Evolutionary conservation across 2,113 vertebrate species (phyloP).

Genomic region (Tachysurus fulvidraco): DNA sequence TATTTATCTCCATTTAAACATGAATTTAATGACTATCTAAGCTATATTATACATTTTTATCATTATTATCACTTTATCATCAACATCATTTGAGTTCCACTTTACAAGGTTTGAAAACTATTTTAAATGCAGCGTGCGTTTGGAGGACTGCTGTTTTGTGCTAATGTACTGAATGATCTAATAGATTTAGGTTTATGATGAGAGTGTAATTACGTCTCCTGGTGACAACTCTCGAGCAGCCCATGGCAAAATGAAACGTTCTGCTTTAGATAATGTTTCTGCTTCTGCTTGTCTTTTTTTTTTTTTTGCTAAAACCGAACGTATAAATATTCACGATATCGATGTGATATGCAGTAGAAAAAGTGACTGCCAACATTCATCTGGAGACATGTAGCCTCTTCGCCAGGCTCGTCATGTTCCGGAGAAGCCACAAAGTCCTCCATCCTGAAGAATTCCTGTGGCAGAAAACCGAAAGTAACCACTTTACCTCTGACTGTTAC

Average conservation of each 20-base stretch:
- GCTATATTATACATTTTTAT: background rate
- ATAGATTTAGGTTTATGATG: background rate
- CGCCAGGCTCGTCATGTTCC: background rate
- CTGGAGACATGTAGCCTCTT: background rate
- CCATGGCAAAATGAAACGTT: background rate
- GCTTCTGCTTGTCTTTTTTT: background rate
- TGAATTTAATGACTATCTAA: background rate
- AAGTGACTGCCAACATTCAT: background rate
- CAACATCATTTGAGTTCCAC: background rate
- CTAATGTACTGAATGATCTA: conserved; percentile 4
- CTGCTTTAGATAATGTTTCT: too few relatives aligned
- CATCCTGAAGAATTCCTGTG: too few relatives aligned
- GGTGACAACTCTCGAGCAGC: background rate
- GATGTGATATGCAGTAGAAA: background rate
- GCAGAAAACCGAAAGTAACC: background rate
- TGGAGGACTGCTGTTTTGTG: background rate
- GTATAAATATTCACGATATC: background rate
- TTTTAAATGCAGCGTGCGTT: background rate
- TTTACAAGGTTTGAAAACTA: background rate
- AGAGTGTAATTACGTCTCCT: background rate
- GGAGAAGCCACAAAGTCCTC: too few relatives aligned
- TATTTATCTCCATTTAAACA: background rate
- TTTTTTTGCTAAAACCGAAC: background rate
- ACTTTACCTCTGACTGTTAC: too few relatives aligned
- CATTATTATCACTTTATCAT: background rate